Percentiles rank a stretch among this genome's conserved stretches.
phyloP scores from a whole-genome alignment of 1,140 invertebrate genomes.

The Tetragonula clypearis region DNA sequence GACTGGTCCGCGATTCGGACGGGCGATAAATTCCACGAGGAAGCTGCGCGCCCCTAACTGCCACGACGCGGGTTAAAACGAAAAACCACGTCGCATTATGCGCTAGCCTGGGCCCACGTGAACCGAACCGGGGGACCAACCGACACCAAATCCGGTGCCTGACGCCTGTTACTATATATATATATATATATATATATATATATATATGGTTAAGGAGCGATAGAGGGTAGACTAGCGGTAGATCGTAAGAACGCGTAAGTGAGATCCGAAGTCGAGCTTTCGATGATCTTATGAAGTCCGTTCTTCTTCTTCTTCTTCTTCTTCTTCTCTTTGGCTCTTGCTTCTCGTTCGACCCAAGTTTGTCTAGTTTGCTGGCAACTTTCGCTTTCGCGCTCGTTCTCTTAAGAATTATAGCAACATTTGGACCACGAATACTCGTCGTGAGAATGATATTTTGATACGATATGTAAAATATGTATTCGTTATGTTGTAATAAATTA shows the following conservation, averaged over 20 bases:
- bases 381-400: no score
- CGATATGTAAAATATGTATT: no score
- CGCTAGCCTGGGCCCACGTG: background rate
- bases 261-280: background rate
- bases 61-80: constrained; percentile 44
- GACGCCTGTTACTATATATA: background rate
- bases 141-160: constrained; percentile 15
- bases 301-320: background rate
- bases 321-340: no score
- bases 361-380: no score
- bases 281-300: background rate
- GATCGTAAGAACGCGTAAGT: background rate
- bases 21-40: constrained; percentile 60
- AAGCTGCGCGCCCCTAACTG: constrained; percentile 32
- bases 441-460: no score
- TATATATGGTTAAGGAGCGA: background rate
- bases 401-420: no score
- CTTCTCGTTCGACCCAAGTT: no score
- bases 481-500: no score
- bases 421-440: no score
- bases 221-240: background rate
- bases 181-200: background rate
- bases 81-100: constrained; percentile 55
- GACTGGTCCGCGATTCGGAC: constrained; percentile 59
- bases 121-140: background rate